These are phyloP conservation scores for Acanthosepion lycidas DNA, from an alignment of 2,888 invertebrate species.

Conservation along the genomic window DNA sequence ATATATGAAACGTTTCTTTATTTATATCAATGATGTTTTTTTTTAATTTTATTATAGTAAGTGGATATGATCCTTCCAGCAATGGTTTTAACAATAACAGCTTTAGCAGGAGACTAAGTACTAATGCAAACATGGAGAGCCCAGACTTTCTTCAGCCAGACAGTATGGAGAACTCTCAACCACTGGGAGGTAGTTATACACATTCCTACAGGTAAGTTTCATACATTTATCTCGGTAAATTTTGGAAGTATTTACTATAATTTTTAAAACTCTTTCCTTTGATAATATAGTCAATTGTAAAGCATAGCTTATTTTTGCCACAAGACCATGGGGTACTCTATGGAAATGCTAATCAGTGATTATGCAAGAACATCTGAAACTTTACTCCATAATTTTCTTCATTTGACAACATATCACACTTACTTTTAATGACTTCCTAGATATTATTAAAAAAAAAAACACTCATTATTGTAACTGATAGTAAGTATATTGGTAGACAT, in stretches of 20 bases:
- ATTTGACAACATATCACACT: too few relatives aligned
- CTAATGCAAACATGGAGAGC: conserved; percentile 18
- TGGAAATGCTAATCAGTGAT: too few relatives aligned
- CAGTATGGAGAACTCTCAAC: conserved; percentile 52
- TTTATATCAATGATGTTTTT: not conserved
- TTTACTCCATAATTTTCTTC: too few relatives aligned
- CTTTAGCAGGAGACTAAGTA: not conserved
- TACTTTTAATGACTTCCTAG: too few relatives aligned
- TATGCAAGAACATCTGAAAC: too few relatives aligned
- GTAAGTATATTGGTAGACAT: too few relatives aligned
- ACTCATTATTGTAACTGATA: too few relatives aligned
- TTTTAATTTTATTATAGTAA: not conserved
- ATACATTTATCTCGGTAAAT: not conserved
- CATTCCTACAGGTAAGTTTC: conserved; percentile 65
- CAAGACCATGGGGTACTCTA: too few relatives aligned
- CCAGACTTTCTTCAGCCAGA: conserved; percentile 47
- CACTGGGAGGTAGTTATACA: conserved; percentile 63
- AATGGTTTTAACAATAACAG: conserved; percentile 44
- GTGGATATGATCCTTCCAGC: conserved; percentile 24
- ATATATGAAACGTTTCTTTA: too few relatives aligned
- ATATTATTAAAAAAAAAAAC: too few relatives aligned
- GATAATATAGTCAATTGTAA: too few relatives aligned
- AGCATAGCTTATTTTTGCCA: too few relatives aligned
- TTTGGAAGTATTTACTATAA: not conserved
- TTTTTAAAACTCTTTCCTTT: not conserved